These are phyloP conservation scores for Dryobota labecula DNA, from an alignment of 2,888 invertebrate species.

Conservation along the genomic window DNA sequence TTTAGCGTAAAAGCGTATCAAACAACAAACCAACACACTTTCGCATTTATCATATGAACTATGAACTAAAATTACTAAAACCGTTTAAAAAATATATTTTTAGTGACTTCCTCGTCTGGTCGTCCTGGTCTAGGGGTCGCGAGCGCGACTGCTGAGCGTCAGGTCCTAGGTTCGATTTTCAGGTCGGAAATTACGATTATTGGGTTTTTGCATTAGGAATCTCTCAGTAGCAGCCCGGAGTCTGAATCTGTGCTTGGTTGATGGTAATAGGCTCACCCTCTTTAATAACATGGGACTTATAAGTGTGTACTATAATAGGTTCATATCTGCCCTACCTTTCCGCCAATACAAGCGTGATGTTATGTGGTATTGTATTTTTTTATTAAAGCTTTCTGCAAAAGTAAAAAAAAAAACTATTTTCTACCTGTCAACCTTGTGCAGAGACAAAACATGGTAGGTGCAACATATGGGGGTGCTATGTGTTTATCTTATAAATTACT, in stretches of 20 bases:
- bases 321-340: not conserved
- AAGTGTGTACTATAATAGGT: not conserved
- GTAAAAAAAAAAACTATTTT: too few relatives aligned
- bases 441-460: too few relatives aligned
- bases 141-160: too few relatives aligned
- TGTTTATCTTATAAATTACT: not conserved
- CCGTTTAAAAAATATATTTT: not conserved
- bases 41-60: too few relatives aligned
- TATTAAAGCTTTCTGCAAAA: too few relatives aligned
- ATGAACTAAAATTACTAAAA: not conserved
- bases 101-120: not conserved
- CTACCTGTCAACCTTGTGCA: too few relatives aligned
- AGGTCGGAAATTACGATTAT: not conserved
- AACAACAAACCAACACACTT: too few relatives aligned
- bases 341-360: not conserved
- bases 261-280: too few relatives aligned
- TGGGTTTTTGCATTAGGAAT: not conserved
- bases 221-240: not conserved
- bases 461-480: not conserved
- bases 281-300: not conserved
- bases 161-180: not conserved
- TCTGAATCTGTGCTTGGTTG: too few relatives aligned
- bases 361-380: too few relatives aligned
- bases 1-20: too few relatives aligned
- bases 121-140: not conserved